Evolutionary conservation across 1,140 invertebrate genomes (phyloP).

Genomic region (Oedothorax gibbosus): DNA sequence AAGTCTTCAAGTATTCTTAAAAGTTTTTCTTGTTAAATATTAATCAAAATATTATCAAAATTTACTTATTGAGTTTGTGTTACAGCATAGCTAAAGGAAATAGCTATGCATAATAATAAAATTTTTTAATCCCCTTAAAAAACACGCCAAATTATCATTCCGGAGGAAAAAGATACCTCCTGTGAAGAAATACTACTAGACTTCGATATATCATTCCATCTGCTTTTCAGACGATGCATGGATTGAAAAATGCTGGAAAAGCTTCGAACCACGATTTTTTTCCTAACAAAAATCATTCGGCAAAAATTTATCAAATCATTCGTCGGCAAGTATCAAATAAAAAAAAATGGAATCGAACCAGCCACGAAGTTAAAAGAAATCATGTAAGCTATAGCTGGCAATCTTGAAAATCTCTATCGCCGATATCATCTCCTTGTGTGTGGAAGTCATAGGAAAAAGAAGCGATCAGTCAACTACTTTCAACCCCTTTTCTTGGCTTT

Average conservation of each 20-base stretch:
- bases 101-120: background rate
- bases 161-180: background rate
- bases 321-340: slow-evolving; percentile 6
- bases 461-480: slow-evolving; percentile 51
- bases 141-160: background rate
- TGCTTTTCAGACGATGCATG: slow-evolving; percentile 35
- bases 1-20: too few relatives aligned
- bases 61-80: background rate
- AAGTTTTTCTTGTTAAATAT: too few relatives aligned
- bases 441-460: slow-evolving; percentile 18
- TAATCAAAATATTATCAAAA: too few relatives aligned
- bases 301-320: slow-evolving; percentile 53
- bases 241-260: background rate
- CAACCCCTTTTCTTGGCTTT: slow-evolving; percentile 19
- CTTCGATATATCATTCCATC: slow-evolving; percentile 35
- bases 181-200: slow-evolving; percentile 2
- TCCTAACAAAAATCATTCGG: slow-evolving; percentile 16
- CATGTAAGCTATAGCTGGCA: slow-evolving; percentile 6
- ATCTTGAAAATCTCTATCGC: slow-evolving; percentile 22
- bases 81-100: background rate
- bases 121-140: slow-evolving; percentile 1
- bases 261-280: slow-evolving; percentile 31
- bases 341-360: background rate
- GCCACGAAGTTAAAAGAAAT: slow-evolving; percentile 17
- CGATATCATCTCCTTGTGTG: slow-evolving; percentile 41